Evolutionary conservation across 2,113 vertebrate genomes (phyloP).

Genomic region (Gymnarchus niloticus): DNA sequence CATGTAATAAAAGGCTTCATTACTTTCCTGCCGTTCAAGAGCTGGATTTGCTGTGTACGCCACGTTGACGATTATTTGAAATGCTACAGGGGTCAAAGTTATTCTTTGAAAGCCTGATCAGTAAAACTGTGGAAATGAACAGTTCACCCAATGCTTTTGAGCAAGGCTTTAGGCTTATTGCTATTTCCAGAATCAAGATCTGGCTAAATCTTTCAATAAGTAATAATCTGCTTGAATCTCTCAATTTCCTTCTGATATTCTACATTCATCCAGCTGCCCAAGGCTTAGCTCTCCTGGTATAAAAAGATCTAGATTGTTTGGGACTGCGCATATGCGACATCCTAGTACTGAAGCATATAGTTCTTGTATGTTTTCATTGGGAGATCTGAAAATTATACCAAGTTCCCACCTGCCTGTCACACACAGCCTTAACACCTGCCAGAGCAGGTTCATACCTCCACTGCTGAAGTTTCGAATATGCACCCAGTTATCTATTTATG

Average conservation of each 20-base stretch:
- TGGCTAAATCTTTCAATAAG: neutral
- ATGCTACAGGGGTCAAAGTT: too few relatives aligned
- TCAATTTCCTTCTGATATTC: constrained; percentile 13
- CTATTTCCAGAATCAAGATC: neutral
- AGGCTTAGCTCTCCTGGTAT: neutral
- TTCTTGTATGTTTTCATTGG: neutral
- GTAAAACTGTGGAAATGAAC: neutral
- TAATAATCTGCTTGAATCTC: constrained; percentile 2
- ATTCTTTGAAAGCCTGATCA: neutral
- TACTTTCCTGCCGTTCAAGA: too few relatives aligned
- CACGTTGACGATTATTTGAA: neutral
- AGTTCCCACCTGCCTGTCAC: neutral
- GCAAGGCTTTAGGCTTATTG: neutral
- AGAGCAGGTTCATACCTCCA: neutral
- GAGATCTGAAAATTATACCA: neutral
- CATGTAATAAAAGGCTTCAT: too few relatives aligned
- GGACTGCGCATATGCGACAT: neutral
- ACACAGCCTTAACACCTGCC: neutral
- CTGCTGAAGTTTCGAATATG: neutral
- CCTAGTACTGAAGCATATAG: too few relatives aligned
- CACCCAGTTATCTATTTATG: neutral
- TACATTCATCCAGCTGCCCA: neutral
- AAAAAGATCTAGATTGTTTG: neutral
- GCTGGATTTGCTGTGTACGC: neutral
- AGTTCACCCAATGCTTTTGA: neutral